phyloP scores from a whole-genome alignment of 2,888 invertebrate species.

The Seira musarum region DNA sequence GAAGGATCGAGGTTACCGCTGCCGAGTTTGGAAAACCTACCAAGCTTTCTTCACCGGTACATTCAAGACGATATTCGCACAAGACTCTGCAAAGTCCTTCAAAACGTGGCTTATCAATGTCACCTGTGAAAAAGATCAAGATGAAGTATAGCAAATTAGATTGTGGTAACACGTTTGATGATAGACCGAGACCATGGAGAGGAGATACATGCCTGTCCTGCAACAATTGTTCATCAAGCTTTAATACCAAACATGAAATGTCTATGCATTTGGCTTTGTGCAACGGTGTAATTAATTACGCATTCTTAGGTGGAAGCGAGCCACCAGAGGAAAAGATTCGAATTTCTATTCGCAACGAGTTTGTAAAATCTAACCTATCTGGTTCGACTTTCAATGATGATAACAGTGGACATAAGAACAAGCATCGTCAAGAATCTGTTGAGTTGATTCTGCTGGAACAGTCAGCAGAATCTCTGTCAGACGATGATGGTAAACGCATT shows the following conservation, averaged over 20 bases:
- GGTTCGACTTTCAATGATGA: too few relatives aligned
- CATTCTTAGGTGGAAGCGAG: conserved; percentile 33
- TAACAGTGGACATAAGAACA: too few relatives aligned
- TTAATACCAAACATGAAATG: conserved; percentile 62
- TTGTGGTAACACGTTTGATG: neutral
- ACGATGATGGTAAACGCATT: too few relatives aligned
- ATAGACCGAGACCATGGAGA: neutral
- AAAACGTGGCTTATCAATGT: conserved; percentile 25
- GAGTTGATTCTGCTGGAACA: too few relatives aligned
- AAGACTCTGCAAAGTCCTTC: conserved; percentile 31
- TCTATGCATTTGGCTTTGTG: conserved; percentile 61
- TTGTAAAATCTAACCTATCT: conserved; percentile 14
- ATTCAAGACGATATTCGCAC: neutral
- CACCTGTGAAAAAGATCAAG: conserved; percentile 47
- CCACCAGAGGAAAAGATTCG: conserved; percentile 40
- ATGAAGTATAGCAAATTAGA: conserved; percentile 40
- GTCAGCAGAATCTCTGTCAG: too few relatives aligned
- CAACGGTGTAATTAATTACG: conserved; percentile 60
- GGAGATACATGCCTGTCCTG: conserved; percentile 32
- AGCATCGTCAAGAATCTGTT: too few relatives aligned
- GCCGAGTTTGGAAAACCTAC: too few relatives aligned
- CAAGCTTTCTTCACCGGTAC: conserved; percentile 15
- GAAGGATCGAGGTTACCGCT: too few relatives aligned
- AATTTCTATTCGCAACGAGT: conserved; percentile 34
- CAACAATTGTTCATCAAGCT: conserved; percentile 57